These are phyloP conservation scores for Charadrius vociferus DNA, from an alignment of 2,113 vertebrate species.

Conservation along the genomic window DNA sequence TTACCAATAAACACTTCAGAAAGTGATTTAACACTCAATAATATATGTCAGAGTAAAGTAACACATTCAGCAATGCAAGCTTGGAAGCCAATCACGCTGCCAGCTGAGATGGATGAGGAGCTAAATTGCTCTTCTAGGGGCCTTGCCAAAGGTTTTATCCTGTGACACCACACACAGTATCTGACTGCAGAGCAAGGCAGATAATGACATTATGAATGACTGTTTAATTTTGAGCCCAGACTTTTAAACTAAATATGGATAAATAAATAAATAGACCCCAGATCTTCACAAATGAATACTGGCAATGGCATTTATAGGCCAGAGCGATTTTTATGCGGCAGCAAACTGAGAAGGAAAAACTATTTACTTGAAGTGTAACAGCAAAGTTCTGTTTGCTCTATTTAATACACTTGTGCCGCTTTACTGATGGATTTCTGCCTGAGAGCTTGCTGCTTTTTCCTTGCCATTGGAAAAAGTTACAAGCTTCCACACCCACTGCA, in stretches of 20 bases:
- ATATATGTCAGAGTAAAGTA: constrained; percentile 50
- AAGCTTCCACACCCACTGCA: not conserved
- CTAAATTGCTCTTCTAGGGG: constrained; percentile 43
- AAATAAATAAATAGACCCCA: constrained; percentile 46
- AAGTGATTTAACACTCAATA: constrained; percentile 58
- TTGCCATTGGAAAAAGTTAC: not conserved
- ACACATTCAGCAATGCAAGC: constrained; percentile 16
- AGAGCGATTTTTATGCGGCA: not conserved
- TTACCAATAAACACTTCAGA: constrained; percentile 65
- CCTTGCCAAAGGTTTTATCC: constrained; percentile 61
- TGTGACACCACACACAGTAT: not conserved
- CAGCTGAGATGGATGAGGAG: constrained; percentile 55
- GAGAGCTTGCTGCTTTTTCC: not conserved
- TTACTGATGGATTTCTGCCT: constrained; percentile 2
- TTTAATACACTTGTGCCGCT: not conserved
- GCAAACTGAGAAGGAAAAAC: not conserved
- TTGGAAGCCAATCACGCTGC: constrained; percentile 39
- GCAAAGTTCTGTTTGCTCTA: constrained; percentile 20
- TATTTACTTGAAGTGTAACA: constrained; percentile 15
- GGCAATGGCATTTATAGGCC: constrained; percentile 1
- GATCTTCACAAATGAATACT: constrained; percentile 7
- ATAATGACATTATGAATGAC: constrained; percentile 56
- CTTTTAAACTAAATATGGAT: constrained; percentile 54
- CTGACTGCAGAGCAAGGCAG: not conserved
- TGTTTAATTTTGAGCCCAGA: constrained; percentile 33